Evolutionary conservation across 2,888 invertebrate species (phyloP).

Genomic region (Torymus texanus): DNA sequence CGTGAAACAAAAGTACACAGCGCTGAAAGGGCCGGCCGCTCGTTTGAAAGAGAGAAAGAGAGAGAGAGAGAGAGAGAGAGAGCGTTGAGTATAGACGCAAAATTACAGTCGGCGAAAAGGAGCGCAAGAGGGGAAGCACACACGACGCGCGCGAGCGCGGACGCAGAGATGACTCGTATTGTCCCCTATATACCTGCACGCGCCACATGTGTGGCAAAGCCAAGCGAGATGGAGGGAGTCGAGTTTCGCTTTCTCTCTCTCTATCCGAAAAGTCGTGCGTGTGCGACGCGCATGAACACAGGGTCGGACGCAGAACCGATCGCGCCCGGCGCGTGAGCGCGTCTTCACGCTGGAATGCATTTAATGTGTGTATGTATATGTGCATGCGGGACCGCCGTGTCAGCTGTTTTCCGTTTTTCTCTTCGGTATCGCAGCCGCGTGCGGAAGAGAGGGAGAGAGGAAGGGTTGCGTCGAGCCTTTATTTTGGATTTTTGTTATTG

Average conservation of each 20-base stretch:
- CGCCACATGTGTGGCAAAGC: constrained; percentile 22
- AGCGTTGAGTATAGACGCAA: background rate
- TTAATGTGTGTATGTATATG: background rate
- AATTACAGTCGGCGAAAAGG: constrained; percentile 19
- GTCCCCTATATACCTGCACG: constrained; percentile 46
- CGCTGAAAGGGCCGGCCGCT: no score
- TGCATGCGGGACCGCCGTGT: constrained; percentile 11
- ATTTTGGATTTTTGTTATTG: no score
- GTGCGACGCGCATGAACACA: background rate
- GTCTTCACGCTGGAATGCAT: background rate
- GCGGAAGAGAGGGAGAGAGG: no score
- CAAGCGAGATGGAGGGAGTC: background rate
- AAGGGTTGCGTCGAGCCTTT: no score
- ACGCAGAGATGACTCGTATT: constrained; percentile 40
- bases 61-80: constrained; percentile 22
- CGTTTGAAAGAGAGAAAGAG: constrained; percentile 34
- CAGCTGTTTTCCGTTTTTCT: constrained; percentile 50
- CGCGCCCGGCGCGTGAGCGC: constrained; percentile 14
- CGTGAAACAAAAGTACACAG: no score
- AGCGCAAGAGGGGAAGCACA: constrained; percentile 20
- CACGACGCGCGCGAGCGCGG: no score
- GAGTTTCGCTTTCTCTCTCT: background rate
- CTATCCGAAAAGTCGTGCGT: constrained; percentile 16
- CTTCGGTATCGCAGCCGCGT: no score
- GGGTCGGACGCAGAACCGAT: constrained; percentile 16